A percentile compares a stretch with the other conserved stretches of the same genome.
phyloP scores from a whole-genome alignment of 2,888 invertebrate genomes.

The Clistopyga incitator region DNA sequence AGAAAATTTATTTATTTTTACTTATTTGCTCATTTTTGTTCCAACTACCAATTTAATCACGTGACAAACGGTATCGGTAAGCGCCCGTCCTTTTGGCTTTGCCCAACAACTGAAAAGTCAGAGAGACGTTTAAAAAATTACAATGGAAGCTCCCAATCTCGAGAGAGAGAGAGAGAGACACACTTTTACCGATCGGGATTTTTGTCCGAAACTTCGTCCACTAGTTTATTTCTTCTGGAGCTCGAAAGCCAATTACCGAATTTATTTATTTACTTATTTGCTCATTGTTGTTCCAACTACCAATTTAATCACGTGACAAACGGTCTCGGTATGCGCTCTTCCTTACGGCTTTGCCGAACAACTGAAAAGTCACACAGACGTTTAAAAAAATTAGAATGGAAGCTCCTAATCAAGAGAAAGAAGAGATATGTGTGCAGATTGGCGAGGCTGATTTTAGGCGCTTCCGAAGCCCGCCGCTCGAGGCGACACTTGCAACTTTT shows the following conservation, averaged over 20 bases:
- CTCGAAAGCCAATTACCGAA: background rate
- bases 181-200: slow-evolving; percentile 58
- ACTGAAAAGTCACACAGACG: slow-evolving; percentile 14
- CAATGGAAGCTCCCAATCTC: slow-evolving; percentile 21
- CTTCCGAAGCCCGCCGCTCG: background rate
- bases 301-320: slow-evolving; percentile 31
- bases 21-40: background rate
- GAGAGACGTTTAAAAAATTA: background rate
- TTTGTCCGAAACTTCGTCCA: slow-evolving; percentile 32
- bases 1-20: background rate
- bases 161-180: no score
- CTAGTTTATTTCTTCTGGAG: background rate
- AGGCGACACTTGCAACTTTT: slow-evolving; percentile 6
- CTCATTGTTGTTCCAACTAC: background rate
- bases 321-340: background rate
- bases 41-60: slow-evolving; percentile 12
- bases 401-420: background rate
- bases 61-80: background rate
- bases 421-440: slow-evolving; percentile 2
- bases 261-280: no score
- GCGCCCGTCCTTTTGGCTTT: background rate
- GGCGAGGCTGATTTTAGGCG: background rate
- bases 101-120: slow-evolving; percentile 36
- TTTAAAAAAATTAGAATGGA: slow-evolving; percentile 27
- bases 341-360: slow-evolving; percentile 5